Evolutionary conservation across 2,888 invertebrate species (phyloP), one percentile per base, ranked within the genome.

Genomic region (Eilema griseolum): DNA sequence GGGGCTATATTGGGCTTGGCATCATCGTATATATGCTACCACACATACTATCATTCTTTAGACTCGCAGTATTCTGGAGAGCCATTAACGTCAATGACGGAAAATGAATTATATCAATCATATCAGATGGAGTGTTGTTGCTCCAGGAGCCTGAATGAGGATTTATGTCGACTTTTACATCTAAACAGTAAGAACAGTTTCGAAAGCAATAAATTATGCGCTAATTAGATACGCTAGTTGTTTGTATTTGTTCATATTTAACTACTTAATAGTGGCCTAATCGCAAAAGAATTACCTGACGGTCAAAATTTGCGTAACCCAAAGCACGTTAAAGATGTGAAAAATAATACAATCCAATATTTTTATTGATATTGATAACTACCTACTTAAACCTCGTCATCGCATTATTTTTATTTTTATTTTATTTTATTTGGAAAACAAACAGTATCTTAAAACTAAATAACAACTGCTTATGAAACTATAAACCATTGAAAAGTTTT

Each of bases 1-100:
- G 98, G 98, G 1, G 96, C 97, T 26, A 2, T 96, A 0, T 90
- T 98, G 71, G 98, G 98, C 16, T 88, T 96, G 23, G 69, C 90
- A 0, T 87, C 96, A 28, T 96, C 97, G 0, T 97, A 96, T 83
- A 77, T 96, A 5, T 96, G 96, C 82, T 98, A 97, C 87, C 93
- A 96, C 64, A 97, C 97, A 85, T 97, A 97, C 88, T 98, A 96
- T 89, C 96, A 97, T 52, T 86, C 94, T 2, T 74, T 92, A 20
- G 67, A 77, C 57, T 86, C 88, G 0, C 81, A 78, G 0, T 56
- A 75, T 7, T 79, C 87, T 26, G 89, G 87, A 4, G 70, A 77
- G 14, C 83, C 90, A 0, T 86, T 84, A 70, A 11, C 70, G 2
- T 33, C 67, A n/a, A 57, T 78, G 37, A 70, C 74, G 1, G 80